phyloP scores from a whole-genome alignment of 2,888 invertebrate species.

The Cheilosia pagana region DNA sequence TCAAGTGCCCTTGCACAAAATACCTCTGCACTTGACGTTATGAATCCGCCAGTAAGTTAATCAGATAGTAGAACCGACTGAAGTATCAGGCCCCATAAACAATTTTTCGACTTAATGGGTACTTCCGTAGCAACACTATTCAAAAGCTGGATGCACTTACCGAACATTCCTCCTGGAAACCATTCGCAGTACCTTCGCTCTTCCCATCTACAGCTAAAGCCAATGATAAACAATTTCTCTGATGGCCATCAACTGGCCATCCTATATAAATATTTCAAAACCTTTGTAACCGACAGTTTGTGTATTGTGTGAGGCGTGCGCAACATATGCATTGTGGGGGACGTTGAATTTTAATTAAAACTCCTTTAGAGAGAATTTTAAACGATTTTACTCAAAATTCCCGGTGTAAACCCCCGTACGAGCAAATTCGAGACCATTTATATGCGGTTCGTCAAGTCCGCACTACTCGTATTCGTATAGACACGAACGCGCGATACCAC shows the following conservation, averaged over 20 bases:
- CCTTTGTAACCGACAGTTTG: conserved; percentile 35
- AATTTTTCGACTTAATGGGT: not conserved
- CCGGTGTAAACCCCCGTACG: conserved; percentile 21
- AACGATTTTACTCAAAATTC: conserved; percentile 58
- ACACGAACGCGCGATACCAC: conserved; percentile 33
- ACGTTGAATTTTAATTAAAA: conserved; percentile 72
- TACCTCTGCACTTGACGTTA: too few species aligned
- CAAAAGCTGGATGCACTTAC: not conserved
- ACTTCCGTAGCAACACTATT: not conserved
- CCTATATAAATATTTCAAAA: conserved; percentile 22
- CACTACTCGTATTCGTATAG: conserved; percentile 1
- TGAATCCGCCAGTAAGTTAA: too few species aligned
- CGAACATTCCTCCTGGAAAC: not conserved
- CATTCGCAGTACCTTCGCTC: not conserved
- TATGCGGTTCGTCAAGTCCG: conserved; percentile 29
- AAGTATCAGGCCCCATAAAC: too few species aligned
- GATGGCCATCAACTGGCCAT: conserved; percentile 8
- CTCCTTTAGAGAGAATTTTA: conserved; percentile 69
- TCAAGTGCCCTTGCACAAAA: too few species aligned
- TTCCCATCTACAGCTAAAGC: not conserved
- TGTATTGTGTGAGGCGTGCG: conserved; percentile 24
- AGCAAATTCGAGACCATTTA: conserved; percentile 47
- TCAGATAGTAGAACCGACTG: too few species aligned
- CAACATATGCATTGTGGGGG: not conserved
- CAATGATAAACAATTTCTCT: conserved; percentile 28